Evolutionary conservation across 2,888 invertebrate species (phyloP), one percentile per base, ranked within the genome.

Genomic region (Tenthredo notha): DNA sequence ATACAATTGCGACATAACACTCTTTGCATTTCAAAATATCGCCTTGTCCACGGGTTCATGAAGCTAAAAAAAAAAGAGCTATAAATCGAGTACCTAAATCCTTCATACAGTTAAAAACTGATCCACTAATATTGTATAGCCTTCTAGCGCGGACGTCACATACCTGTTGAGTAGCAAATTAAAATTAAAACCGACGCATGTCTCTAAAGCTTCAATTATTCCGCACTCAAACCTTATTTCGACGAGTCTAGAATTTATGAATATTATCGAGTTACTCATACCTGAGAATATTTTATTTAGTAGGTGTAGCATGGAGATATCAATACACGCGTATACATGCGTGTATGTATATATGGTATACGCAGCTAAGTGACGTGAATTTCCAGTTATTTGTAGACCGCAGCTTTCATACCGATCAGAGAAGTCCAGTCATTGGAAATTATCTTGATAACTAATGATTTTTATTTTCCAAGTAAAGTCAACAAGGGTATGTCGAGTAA

Each of bases 301-400:
- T 61, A 25, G 25, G 25, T 61, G 61, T 61, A 61, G 15, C 67
- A 18, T 33, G 5, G 33, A 43, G n/a, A 74, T 74, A 74, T 74
- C n/a, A 40, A n/a, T 43, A 9, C n/a, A 12, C n/a, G 0, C 21
- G 21, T 43, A 43, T 25, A 18, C 9, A 43, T 37, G 18, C 37
- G 10, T n/a, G 9, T 21, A 4, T n/a, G 15, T 72, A 21, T n/a
- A n/a, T 12, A 29, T 72, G 10, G n/a, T 15, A 58, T 6, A 61
- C n/a, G 43, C 40, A 40, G 21, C 43, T 74, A 3, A 43, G 21
- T 21, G 74, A 74, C 10, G 12, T 18, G 43, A 72, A 21, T 74
- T 74, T 74, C 74, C 74, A 74, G n/a, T 43, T 43, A 74, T 74
- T 74, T 10, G 29, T 21, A 74, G 25, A 74, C 10, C 21, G n/a